phyloP scores from a whole-genome alignment of 2,888 invertebrate species.

The Phytoseiulus persimilis region DNA sequence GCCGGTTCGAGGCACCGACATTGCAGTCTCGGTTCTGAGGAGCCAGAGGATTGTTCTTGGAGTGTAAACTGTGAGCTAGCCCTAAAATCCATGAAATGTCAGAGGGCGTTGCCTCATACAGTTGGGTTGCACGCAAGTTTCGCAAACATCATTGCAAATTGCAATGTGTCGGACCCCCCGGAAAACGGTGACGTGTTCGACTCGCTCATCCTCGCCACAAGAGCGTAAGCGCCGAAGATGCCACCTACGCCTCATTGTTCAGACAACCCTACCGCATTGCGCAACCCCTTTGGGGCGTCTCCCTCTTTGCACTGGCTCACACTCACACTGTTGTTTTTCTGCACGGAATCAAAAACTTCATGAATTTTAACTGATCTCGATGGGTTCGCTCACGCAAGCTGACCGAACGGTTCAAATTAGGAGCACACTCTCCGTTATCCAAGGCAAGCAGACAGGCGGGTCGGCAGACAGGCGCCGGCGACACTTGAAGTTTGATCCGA shows the following conservation, averaged over 20 bases:
- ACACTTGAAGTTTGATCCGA: constrained; percentile 5
- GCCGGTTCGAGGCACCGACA: neutral
- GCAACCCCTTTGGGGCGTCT: constrained; percentile 5
- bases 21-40: neutral
- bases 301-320: neutral
- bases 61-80: neutral
- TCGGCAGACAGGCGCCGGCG: neutral
- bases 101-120: neutral
- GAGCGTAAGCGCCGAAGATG: neutral
- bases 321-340: neutral
- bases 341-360: neutral
- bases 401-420: neutral
- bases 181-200: neutral
- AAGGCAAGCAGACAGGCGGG: neutral
- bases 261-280: neutral
- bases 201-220: neutral
- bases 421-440: neutral
- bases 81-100: neutral
- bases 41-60: neutral
- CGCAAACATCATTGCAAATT: neutral
- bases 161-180: neutral
- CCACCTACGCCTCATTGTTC: neutral
- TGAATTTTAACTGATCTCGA: neutral
- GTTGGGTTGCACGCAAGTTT: neutral
- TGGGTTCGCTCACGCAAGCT: neutral